phyloP scores from a whole-genome alignment of 35 echinoderm and acorn worm genomes.

The Heliocidaris tuberculata region DNA sequence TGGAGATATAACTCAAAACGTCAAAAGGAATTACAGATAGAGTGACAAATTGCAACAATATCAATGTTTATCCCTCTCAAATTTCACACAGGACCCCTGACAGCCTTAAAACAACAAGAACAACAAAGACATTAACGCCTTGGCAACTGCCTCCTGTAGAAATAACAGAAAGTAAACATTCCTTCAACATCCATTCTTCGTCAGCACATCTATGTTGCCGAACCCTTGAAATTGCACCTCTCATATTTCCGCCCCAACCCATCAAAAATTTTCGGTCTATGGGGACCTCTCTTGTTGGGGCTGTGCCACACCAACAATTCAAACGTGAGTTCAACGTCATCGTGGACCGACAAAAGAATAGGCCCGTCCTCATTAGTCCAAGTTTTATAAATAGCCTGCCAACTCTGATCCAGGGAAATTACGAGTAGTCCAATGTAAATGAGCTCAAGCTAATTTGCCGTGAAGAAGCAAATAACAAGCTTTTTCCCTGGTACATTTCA shows the following conservation, averaged over 20 bases:
- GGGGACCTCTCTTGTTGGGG: not conserved
- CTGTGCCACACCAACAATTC: not conserved
- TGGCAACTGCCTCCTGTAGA: not conserved
- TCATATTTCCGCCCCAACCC: not conserved
- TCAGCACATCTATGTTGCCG: not conserved
- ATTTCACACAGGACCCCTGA: not conserved
- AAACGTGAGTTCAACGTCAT: not conserved
- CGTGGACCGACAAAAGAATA: not conserved
- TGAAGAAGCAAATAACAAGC: too few relatives aligned
- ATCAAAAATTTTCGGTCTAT: not conserved
- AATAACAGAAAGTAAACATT: not conserved
- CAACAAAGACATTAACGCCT: not conserved
- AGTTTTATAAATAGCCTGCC: not conserved
- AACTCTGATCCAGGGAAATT: not conserved
- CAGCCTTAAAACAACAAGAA: not conserved
- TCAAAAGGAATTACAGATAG: not conserved
- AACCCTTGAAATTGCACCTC: not conserved
- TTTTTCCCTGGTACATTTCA: too few relatives aligned
- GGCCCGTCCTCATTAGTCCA: not conserved
- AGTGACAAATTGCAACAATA: not conserved
- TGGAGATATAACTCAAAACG: not conserved
- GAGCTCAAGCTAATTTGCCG: too few relatives aligned
- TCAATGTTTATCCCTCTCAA: not conserved
- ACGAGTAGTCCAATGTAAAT: too few relatives aligned
- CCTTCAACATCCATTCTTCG: constrained; percentile 1